These are phyloP conservation scores for Hestina assimilis DNA, from an alignment of 1,140 invertebrate genomes.

Conservation along the genomic window DNA sequence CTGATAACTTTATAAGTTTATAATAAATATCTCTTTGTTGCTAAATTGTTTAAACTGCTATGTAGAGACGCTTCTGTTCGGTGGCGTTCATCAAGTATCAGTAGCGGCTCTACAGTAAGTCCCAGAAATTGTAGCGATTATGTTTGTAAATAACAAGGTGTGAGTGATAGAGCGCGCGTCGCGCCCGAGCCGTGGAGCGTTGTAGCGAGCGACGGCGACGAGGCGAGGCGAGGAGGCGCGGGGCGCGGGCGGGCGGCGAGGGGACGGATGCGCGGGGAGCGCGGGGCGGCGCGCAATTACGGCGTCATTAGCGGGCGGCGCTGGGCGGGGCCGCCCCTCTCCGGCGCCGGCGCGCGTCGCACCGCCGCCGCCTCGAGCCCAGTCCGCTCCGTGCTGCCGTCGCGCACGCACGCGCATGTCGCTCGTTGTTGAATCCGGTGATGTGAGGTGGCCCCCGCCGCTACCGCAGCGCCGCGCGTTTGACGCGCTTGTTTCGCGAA, in stretches of 20 bases:
- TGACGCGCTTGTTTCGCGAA: conserved; percentile 68
- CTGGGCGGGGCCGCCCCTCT: conserved; percentile 58
- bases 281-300: conserved; percentile 45
- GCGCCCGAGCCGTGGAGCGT: conserved; percentile 14
- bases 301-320: conserved; percentile 55
- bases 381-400: conserved; percentile 71
- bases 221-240: neutral
- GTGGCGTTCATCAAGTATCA: neutral
- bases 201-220: conserved; percentile 9
- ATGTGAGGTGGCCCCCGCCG: conserved; percentile 75
- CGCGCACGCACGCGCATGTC: conserved; percentile 77
- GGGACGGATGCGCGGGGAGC: conserved; percentile 29
- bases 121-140: conserved; percentile 21
- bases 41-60: too few species aligned
- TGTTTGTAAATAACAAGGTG: conserved; percentile 46
- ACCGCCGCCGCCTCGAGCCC: conserved; percentile 46
- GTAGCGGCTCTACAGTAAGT: conserved; percentile 5
- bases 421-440: conserved; percentile 63
- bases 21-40: too few species aligned
- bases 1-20: too few species aligned
- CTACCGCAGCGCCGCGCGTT: conserved; percentile 78
- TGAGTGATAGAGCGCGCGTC: conserved; percentile 30
- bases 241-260: conserved; percentile 12
- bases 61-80: too few species aligned
- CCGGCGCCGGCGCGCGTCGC: conserved; percentile 50